A percentile compares a stretch with the other conserved stretches of the same genome.
These are phyloP conservation scores for Neopipo cinnamomea DNA, from an alignment of 2,113 vertebrate species.

Conservation along the genomic window DNA sequence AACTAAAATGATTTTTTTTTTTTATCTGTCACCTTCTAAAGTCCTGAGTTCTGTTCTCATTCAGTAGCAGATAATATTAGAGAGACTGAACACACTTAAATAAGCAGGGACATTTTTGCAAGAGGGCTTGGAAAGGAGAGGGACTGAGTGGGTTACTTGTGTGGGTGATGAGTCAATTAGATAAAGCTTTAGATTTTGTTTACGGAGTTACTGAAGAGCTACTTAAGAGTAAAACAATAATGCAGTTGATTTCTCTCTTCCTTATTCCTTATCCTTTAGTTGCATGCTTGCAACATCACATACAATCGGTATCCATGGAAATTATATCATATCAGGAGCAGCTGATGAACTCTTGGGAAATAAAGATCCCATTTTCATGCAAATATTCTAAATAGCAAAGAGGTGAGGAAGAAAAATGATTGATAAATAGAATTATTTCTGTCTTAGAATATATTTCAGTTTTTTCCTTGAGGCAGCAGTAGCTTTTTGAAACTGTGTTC, in stretches of 20 bases:
- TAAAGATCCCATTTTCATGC: conserved; percentile 62
- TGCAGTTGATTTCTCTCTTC: background rate
- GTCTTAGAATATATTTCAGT: conserved; percentile 22
- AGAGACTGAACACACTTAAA: background rate
- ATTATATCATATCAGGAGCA: conserved; percentile 36
- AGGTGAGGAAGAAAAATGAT: conserved; percentile 38
- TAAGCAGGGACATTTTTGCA: background rate
- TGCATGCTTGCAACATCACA: background rate
- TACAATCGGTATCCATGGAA: conserved; percentile 54
- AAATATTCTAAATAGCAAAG: conserved; percentile 58
- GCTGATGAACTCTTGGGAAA: conserved; percentile 58
- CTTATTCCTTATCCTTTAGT: background rate
- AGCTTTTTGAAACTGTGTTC: conserved; percentile 7
- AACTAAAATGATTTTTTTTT: background rate
- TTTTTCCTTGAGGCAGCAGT: conserved; percentile 33
- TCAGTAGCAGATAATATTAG: background rate
- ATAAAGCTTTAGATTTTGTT: conserved; percentile 6
- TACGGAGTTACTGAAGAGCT: background rate
- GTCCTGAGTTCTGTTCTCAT: background rate
- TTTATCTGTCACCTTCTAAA: background rate
- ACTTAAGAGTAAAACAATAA: background rate
- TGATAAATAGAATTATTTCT: conserved; percentile 53
- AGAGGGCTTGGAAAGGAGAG: background rate
- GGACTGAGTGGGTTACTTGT: background rate
- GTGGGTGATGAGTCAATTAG: background rate